Base-by-base conservation (phyloP, 2,797 vertebrate genomes). In the Helarctos malayanus region DNA sequence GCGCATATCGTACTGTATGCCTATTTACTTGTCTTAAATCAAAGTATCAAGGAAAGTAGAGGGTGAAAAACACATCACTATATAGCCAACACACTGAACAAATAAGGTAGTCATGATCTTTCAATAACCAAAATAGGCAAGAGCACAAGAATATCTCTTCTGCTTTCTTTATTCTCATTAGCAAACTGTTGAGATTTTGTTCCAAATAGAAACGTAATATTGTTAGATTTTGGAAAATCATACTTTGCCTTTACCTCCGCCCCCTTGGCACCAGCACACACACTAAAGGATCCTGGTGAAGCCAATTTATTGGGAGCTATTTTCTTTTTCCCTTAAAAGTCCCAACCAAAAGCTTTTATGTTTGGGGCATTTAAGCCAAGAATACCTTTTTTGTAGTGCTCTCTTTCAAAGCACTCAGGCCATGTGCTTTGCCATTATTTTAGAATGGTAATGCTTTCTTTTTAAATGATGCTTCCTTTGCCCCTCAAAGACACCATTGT, bases 401-500 rank as follows among this genome's bases (percentile, higher is more conserved):
- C 63, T 91, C 56, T 95, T 95, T 94, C 71, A 83, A 82, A 92
- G 78, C 69, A 91, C 57, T 57, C 81, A 80, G 54, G 47, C 87
- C 95, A 57, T 89, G 87, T 41, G 57, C 69, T 86, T 69, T 76
- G 47, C 96, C 88, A 81, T 97, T 98, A 95, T 97, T 98, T 98
- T 97, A 98, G 94, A 95, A 97, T 95, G 92, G 75, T 89, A 94
- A 97, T 96, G 92, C 79, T 96, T 97, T 95, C 95, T 88, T 92
- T 97, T 98, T 98, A 98, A 98, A 98, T 90, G 93, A 93, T 89
- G 91, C 88, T 96, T 96, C 95, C 84, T 83, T 97, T 97, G 80
- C 81, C 87, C 80, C 89, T 97, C 96, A 98, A 97, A 97, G 95
- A 87, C 91, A 94, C 82, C 96, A 98, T 97, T 98, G 98, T 98